Conservation (phyloP, 2,888 invertebrate genomes). For the Eubasilissa splendida region DNA sequence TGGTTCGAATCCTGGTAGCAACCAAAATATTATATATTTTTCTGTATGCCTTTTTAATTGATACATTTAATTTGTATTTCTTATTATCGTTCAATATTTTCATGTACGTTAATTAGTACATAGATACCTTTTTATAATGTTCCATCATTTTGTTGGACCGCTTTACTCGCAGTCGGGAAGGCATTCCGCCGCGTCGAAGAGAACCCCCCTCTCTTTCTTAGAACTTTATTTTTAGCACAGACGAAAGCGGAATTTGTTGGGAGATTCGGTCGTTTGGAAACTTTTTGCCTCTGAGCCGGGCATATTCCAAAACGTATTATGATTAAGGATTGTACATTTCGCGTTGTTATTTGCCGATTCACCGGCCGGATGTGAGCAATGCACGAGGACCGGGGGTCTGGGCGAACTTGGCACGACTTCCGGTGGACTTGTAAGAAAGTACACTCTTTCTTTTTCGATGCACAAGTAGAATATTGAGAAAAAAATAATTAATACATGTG, state of each 20-base stretch:
- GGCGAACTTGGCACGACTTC: background rate
- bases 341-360: slow-evolving; percentile 15
- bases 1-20: too few relatives aligned
- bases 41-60: too few relatives aligned
- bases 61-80: too few relatives aligned
- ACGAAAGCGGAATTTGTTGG: background rate
- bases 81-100: too few relatives aligned
- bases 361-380: slow-evolving; percentile 22
- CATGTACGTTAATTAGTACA: too few relatives aligned
- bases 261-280: background rate
- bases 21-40: too few relatives aligned
- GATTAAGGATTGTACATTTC: background rate
- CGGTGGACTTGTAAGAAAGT: background rate
- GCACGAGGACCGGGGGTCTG: background rate
- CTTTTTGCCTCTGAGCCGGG: background rate
- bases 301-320: background rate
- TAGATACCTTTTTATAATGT: background rate
- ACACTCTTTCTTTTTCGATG: too few relatives aligned
- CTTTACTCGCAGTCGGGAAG: background rate
- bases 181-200: background rate
- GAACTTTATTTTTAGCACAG: slow-evolving; percentile 4
- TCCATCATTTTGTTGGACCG: background rate
- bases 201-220: background rate
- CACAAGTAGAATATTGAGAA: too few relatives aligned
- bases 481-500: too few relatives aligned